These are phyloP conservation scores for Pontoporia blainvillei DNA, from an alignment of 2,113 vertebrate genomes.

Conservation along the genomic window DNA sequence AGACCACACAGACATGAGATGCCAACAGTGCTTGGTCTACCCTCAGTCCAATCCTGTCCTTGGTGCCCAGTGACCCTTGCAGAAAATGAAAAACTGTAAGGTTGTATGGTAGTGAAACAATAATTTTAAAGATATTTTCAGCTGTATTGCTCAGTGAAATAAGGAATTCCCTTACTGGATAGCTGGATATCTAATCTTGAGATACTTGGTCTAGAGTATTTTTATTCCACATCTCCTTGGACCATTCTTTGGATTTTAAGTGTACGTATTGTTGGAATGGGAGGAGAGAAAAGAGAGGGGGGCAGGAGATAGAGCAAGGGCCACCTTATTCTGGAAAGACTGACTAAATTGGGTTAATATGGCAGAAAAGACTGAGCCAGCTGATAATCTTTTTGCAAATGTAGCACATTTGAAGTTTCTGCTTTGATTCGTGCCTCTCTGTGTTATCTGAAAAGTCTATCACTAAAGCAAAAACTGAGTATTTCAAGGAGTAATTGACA, in stretches of 20 bases:
- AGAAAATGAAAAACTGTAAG: not conserved
- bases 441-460: slow-evolving; percentile 53
- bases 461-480: slow-evolving; percentile 37
- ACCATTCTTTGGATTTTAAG: slow-evolving; percentile 6
- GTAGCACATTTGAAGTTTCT: slow-evolving; percentile 26
- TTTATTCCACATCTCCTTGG: not conserved
- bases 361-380: not conserved
- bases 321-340: not conserved
- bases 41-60: not conserved
- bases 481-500: slow-evolving; percentile 48
- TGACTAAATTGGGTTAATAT: not conserved
- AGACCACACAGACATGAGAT: not conserved
- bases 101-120: not conserved
- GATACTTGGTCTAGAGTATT: not conserved
- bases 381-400: not conserved
- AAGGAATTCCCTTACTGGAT: not conserved
- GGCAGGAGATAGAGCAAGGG: fast-evolving
- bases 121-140: not conserved
- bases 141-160: not conserved
- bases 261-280: not conserved
- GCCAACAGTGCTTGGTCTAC: too few relatives aligned
- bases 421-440: slow-evolving; percentile 26
- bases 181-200: not conserved
- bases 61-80: not conserved
- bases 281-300: not conserved